Base-by-base conservation (phyloP, 2,113 vertebrate species). In the Synchiropus splendidus region DNA sequence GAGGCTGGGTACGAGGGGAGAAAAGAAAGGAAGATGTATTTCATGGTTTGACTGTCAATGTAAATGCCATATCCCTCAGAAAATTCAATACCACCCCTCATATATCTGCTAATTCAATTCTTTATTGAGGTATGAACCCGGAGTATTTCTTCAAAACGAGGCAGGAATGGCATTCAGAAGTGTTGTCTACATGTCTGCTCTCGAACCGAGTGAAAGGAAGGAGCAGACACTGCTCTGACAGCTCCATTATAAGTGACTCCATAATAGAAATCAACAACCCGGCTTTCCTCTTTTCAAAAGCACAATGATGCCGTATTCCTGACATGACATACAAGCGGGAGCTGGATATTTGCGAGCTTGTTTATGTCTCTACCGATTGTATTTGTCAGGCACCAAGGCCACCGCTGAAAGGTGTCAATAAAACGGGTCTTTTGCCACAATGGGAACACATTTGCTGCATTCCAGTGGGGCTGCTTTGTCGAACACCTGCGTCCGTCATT, bases 31-130 rank as follows among this genome's bases (percentile, higher is more conserved):
- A n/a, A 72, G 49, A 57, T 40, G 38, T 36, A 72, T 66, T 66
- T 68, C 42, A 70, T 70, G 55, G 18, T 52, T 56, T 58, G 57
- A 51, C 60, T 61, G 64, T 67, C 60, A 67, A 72, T 67, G 52
- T 51, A 66, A 72, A 67, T 57, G 67, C 50, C 43, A 60, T 42
- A 64, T 51, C 65, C 46, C 46, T 47, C 36, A 39, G 45, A 57
- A n/a, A 10, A 51, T 58, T 55, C 60, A 46, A 72, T 57, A 64
- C 58, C 61, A 60, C 43, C 48, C 36, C 35, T 16, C 18, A 6
- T 45, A 37, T 67, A 63, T 57, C 42, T 16, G 13, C 36, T 52
- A 37, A 50, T 64, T 38, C 39, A 31, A 18, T n/a, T n/a, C 35
- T 57, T 65, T 48, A 74, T 45, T 61, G 62, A 66, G 36, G 47